Evolutionary conservation across 2,888 invertebrate genomes (phyloP), one percentile per base, ranked within the genome.

Genomic region (Chromoteleia sp.): DNA sequence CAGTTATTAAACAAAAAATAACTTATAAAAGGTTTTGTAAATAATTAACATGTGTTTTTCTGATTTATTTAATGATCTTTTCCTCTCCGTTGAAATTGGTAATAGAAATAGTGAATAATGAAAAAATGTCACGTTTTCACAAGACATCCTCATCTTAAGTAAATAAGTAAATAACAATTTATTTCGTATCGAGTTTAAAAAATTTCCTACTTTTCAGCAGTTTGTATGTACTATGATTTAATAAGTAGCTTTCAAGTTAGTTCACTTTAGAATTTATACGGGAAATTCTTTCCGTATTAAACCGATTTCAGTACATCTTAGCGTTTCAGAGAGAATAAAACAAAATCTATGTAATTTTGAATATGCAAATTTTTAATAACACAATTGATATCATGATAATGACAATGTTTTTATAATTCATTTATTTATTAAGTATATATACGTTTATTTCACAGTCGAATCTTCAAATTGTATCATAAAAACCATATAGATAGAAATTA

Each of bases 211-310:
- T 56, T 56, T 29, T 56, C 56, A 56, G 21, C 36, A 45, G 45
- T 36, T 58, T 67, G 56, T 45, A 36, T 45, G 56, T 17, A 36
- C 33, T 21, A 70, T 70, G 68, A 58, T 70, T 70, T 70, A 70
- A 70, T 70, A 70, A 70, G 68, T 56, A 70, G 30, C 68, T 70
- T 70, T 70, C 36, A 33, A 15, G 17, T 70, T 21, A 33, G 36
- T 15, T 21, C 21, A 70, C 54, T 70, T 54, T 21, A 58, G 56
- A 56, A 70, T 70, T 56, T 70, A 70, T 45, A 45, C 56, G 36
- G 1, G 8, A 48, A 43, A 70, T 58, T 33, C 21, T 33, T 29
- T 21, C 10, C n/a, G 3, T 19, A 15, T 39, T 67, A 52, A 52
- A 52, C 29, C 15, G 39, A 52, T 50, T 39, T 17, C 17, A 41